Conservation (phyloP, 2,888 invertebrate species). For the Tethea ocularis region DNA sequence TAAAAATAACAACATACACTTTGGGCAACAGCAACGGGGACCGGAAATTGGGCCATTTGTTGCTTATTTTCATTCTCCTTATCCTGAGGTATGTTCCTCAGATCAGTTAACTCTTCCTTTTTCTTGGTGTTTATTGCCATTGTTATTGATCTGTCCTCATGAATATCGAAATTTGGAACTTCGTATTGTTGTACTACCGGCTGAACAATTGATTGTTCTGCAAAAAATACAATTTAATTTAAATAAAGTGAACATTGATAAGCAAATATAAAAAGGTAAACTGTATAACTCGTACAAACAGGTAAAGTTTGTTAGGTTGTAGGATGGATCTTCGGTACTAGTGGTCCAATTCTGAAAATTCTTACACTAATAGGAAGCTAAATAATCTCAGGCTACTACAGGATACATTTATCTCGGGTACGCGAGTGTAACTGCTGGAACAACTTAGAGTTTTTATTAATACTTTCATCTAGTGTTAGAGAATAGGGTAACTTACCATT, state of each 20-base stretch:
- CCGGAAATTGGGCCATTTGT: constrained; percentile 33
- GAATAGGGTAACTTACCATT: constrained; percentile 56
- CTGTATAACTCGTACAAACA: too few species aligned
- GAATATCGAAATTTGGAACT: constrained; percentile 75
- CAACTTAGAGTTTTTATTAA: too few species aligned
- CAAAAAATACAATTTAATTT: background rate
- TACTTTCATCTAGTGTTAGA: too few species aligned
- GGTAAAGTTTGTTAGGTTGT: too few species aligned
- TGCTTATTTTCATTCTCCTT: constrained; percentile 71
- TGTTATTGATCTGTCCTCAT: constrained; percentile 77
- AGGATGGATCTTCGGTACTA: too few species aligned
- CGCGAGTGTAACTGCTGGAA: too few species aligned
- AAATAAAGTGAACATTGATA: background rate
- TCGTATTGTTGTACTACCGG: constrained; percentile 75
- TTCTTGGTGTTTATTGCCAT: constrained; percentile 75
- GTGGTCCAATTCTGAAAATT: too few species aligned
- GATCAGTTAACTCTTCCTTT: constrained; percentile 56
- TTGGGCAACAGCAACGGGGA: constrained; percentile 49
- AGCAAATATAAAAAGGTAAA: too few species aligned
- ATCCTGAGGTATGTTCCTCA: constrained; percentile 58
- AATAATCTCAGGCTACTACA: too few species aligned
- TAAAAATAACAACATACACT: constrained; percentile 47
- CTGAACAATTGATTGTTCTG: constrained; percentile 75
- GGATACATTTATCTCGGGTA: too few species aligned
- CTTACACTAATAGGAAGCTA: too few species aligned